Base-by-base conservation (phyloP, 2,797 vertebrate species). In the Chaunax sp. region DNA sequence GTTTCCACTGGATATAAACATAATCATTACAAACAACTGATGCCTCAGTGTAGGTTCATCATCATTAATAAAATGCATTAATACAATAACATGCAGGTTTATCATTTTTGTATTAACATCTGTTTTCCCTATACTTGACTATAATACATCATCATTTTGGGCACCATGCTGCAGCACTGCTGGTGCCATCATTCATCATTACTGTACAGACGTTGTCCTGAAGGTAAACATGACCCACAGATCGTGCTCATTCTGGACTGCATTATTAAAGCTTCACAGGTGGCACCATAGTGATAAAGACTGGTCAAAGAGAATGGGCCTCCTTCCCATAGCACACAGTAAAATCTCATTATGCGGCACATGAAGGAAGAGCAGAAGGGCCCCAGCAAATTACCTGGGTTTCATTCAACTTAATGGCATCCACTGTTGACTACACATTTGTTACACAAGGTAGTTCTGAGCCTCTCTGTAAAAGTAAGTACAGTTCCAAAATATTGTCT, bases 291-390 rank as follows among this genome's bases (percentile, higher is more conserved):
- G 43, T 58, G 63, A 69, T 52, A 60, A 56, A 19, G 45, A 63
- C 49, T 74, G 77, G 63, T 78, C 61, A 65, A 50, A 75, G 50
- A 71, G 54, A 82, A 84, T 75, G 65, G 72, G 58, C 70, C 68
- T 54, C 72, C 49, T 69, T 65, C 74, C 68, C 54, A 71, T 47
- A 53, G 30, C 8, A 12, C 75, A 78, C 59, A 74, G 65, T 70
- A 64, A 76, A 86, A 80, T 80, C 69, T 75, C 69, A 83, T 85
- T 89, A 84, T 54, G 22, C 53, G 75, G 61, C 57, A 50, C 73
- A 89, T 56, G 64, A 82, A 86, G 71, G 71, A 77, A 76, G 59
- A 30, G 53, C 56, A 75, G 56, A 25, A 30, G 52, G 56, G 37
- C 56, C 28, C 22, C 30, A 77, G 60, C 41, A 59, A 77, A 69